A percentile compares a stretch with the other conserved stretches of the same genome.
These are phyloP conservation scores for Anagyrus pseudococci DNA, from an alignment of 2,888 invertebrate genomes.

Conservation along the genomic window DNA sequence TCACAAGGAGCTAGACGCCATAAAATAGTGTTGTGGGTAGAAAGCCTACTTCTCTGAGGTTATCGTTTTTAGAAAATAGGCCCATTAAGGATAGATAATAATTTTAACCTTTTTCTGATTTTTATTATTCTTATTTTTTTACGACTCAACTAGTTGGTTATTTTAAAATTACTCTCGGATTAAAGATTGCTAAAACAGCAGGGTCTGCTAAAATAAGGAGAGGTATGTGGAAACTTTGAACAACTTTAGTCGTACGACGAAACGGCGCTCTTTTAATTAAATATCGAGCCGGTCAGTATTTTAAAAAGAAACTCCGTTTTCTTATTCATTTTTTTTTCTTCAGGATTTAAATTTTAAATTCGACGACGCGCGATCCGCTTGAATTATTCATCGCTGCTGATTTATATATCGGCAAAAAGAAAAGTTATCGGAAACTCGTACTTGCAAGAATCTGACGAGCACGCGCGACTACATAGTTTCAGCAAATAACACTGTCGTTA, in stretches of 20 bases:
- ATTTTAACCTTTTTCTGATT: no score
- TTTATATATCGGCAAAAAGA: conserved; percentile 1
- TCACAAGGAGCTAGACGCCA: no score
- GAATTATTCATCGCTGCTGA: conserved; percentile 20
- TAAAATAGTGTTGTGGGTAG: no score
- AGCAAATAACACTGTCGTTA: no score
- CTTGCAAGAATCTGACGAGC: not conserved
- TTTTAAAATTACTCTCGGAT: not conserved
- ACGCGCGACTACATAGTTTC: no score
- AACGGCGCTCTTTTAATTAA: not conserved
- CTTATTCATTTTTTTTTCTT: not conserved
- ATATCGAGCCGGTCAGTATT: not conserved
- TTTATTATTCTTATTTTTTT: no score
- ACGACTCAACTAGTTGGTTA: not conserved
- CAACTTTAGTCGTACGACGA: not conserved
- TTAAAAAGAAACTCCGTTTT: not conserved
- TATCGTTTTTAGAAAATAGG: no score
- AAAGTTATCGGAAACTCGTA: conserved; percentile 10
- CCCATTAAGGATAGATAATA: no score
- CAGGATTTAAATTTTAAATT: conserved; percentile 24
- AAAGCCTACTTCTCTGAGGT: no score
- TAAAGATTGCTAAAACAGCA: not conserved
- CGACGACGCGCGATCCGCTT: conserved; percentile 6
- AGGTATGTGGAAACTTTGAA: not conserved
- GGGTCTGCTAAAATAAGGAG: not conserved